Conservation (phyloP, 2,113 vertebrate genomes). For the Dendropsophus ebraccatus region DNA sequence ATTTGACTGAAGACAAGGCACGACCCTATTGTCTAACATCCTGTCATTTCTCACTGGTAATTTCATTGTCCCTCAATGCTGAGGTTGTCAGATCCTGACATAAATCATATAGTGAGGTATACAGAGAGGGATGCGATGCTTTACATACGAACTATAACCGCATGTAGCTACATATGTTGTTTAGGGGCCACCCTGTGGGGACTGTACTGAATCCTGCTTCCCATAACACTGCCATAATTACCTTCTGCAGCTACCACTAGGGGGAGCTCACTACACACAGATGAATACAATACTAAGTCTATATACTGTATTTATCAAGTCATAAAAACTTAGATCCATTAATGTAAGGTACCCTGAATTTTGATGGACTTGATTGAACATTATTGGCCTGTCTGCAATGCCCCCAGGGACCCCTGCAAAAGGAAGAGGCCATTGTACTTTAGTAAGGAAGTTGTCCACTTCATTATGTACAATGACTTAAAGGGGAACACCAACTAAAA, state of each 20-base stretch:
- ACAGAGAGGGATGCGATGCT: background rate
- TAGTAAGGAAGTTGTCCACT: no score
- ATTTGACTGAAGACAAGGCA: background rate
- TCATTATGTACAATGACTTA: no score
- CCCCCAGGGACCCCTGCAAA: background rate
- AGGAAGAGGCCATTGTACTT: no score
- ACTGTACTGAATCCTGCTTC: background rate
- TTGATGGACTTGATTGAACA: no score
- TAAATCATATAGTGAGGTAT: background rate
- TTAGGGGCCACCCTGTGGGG: background rate
- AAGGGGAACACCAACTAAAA: no score
- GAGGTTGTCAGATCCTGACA: background rate
- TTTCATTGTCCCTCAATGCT: background rate
- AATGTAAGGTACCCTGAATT: no score
- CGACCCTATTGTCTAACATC: background rate
- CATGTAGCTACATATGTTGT: background rate
- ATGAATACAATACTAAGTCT: no score
- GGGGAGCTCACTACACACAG: background rate
- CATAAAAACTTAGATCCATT: no score
- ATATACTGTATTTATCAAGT: no score
- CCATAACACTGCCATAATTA: background rate
- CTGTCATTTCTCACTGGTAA: slow-evolving; percentile 20
- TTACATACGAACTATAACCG: background rate
- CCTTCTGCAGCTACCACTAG: background rate
- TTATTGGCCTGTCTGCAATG: no score